Evolutionary conservation across 1,140 invertebrate species (phyloP).

Genomic region (Asbolus verrucosus): DNA sequence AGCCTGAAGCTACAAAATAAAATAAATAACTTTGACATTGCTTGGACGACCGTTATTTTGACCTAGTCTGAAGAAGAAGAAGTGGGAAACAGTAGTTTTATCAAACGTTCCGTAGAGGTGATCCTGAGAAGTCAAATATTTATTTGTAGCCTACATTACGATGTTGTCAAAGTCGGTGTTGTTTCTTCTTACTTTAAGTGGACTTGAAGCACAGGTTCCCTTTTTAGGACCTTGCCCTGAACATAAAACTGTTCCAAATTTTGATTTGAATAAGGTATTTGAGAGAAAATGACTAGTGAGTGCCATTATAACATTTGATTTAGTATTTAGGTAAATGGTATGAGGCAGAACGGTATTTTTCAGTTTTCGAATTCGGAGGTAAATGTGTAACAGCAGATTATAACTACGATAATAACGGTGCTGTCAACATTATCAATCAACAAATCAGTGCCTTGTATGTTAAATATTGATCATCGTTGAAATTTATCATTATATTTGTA

Average conservation of each 20-base stretch:
- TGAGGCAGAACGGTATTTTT: conserved; percentile 82
- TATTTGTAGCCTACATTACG: conserved; percentile 1
- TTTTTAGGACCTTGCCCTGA: conserved; percentile 75
- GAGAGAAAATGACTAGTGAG: conserved; percentile 45
- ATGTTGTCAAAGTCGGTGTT: conserved; percentile 3
- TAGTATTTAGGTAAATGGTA: conserved; percentile 86
- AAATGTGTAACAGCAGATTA: conserved; percentile 82
- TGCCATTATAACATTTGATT: conserved; percentile 12
- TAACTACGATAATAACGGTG: conserved; percentile 68
- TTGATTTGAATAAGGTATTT: conserved; percentile 69
- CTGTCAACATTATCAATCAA: conserved; percentile 73
- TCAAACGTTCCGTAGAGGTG: conserved; percentile 7
- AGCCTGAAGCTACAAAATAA: background rate
- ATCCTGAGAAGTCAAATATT: background rate
- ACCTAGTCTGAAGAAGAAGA: conserved; percentile 45
- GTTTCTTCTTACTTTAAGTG: conserved; percentile 8
- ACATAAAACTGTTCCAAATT: conserved; percentile 71
- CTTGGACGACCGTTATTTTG: conserved; percentile 51
- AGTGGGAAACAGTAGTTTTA: conserved; percentile 3
- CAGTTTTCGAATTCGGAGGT: conserved; percentile 79
- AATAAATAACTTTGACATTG: background rate
- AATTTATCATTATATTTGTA: conserved; percentile 15
- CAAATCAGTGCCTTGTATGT: conserved; percentile 74
- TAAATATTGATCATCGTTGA: background rate
- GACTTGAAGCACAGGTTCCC: conserved; percentile 71